Conservation (phyloP, 2,888 invertebrate species). For the Acholoe squamosa region DNA sequence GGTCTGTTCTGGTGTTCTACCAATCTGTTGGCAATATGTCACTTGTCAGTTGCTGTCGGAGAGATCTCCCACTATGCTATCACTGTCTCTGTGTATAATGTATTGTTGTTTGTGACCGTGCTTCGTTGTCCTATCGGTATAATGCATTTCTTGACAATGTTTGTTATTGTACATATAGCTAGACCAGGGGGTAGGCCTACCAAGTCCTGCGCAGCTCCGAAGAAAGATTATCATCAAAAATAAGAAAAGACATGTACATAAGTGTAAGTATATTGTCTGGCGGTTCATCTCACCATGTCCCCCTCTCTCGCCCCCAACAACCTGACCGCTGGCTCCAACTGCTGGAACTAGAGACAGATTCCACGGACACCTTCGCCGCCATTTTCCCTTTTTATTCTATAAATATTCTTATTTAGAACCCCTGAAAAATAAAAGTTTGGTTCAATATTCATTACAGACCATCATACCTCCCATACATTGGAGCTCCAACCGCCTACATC, state of each 20-base stretch:
- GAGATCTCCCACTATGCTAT: neutral
- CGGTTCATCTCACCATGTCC: neutral
- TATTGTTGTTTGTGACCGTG: neutral
- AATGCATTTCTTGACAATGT: slow-evolving; percentile 54
- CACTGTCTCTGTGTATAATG: too few species aligned
- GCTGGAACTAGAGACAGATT: slow-evolving; percentile 53
- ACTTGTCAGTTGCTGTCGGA: neutral
- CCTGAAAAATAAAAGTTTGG: slow-evolving; percentile 51
- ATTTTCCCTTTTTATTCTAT: slow-evolving; percentile 48
- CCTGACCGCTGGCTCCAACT: slow-evolving; percentile 4
- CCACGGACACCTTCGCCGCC: slow-evolving; percentile 49
- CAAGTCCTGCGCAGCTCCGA: slow-evolving; percentile 92
- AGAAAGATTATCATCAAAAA: slow-evolving; percentile 98
- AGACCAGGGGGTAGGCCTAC: slow-evolving; percentile 90
- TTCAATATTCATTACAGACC: slow-evolving; percentile 56
- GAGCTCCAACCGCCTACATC: slow-evolving; percentile 45
- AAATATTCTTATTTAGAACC: slow-evolving; percentile 51
- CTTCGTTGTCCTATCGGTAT: slow-evolving; percentile 43
- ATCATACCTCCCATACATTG: slow-evolving; percentile 8
- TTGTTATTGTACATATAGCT: slow-evolving; percentile 83
- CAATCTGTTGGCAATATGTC: neutral
- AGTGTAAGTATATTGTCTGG: slow-evolving; percentile 73
- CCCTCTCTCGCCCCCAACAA: slow-evolving; percentile 18
- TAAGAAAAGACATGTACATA: slow-evolving; percentile 86
- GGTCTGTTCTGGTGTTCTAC: neutral